phyloP scores from a whole-genome alignment of 1,140 invertebrate species.

The Delia radicum region DNA sequence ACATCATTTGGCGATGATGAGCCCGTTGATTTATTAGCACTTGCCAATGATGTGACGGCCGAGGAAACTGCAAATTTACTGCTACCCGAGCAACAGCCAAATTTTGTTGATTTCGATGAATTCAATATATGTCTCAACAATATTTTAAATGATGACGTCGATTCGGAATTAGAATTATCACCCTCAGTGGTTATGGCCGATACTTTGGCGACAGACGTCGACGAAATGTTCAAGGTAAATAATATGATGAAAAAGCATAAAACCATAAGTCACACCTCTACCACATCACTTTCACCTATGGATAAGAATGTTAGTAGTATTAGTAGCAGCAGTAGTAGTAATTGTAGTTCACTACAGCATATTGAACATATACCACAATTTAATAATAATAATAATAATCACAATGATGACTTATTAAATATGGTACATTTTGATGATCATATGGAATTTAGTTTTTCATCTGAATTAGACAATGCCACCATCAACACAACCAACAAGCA shows the following conservation, averaged over 20 bases:
- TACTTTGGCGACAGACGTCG: not conserved
- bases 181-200: not conserved
- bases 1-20: not conserved
- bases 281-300: not conserved
- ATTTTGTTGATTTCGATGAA: constrained; percentile 52
- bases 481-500: not conserved
- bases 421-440: constrained; percentile 18
- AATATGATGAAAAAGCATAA: not conserved
- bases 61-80: constrained; percentile 38
- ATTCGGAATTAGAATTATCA: constrained; percentile 20
- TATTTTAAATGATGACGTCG: constrained; percentile 45
- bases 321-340: not conserved
- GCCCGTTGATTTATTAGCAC: constrained; percentile 31
- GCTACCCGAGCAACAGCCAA: constrained; percentile 37
- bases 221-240: not conserved
- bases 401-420: constrained; percentile 2
- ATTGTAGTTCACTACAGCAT: not conserved
- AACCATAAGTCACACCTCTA: not conserved
- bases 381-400: not conserved
- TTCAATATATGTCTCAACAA: constrained; percentile 50
- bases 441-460: not conserved
- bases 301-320: not conserved
- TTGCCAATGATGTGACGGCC: constrained; percentile 26
- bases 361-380: not conserved
- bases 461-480: not conserved